Evolutionary conservation across 2,113 vertebrate species (phyloP).

Genomic region (Naja naja): DNA sequence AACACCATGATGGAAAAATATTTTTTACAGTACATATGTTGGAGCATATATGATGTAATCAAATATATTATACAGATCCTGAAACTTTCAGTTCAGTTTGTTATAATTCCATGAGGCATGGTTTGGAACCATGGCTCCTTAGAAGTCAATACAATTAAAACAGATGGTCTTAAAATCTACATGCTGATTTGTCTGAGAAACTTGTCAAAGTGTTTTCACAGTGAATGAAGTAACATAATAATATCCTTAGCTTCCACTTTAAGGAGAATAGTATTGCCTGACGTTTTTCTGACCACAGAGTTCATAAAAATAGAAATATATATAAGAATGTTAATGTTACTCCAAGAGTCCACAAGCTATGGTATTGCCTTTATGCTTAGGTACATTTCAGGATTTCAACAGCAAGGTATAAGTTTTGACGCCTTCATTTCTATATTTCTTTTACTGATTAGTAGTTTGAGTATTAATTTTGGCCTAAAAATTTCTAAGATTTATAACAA

Average conservation of each 20-base stretch:
- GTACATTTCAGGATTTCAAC: not conserved
- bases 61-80: not conserved
- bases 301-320: not conserved
- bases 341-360: not conserved
- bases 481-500: not conserved
- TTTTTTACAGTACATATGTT: not conserved
- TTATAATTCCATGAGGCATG: not conserved
- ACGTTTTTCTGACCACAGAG: not conserved
- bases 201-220: not conserved
- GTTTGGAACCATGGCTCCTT: not conserved
- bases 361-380: not conserved
- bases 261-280: not conserved
- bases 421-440: not conserved
- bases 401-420: not conserved
- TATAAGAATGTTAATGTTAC: not conserved
- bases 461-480: not conserved
- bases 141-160: not conserved
- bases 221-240: not conserved
- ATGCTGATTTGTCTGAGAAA: not conserved
- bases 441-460: not conserved
- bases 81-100: not conserved
- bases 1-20: not conserved
- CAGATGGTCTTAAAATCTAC: not conserved
- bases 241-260: not conserved
- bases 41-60: not conserved